Evolutionary conservation across 2,888 invertebrate species (phyloP).

Genomic region (Yponomeuta plumbellus): DNA sequence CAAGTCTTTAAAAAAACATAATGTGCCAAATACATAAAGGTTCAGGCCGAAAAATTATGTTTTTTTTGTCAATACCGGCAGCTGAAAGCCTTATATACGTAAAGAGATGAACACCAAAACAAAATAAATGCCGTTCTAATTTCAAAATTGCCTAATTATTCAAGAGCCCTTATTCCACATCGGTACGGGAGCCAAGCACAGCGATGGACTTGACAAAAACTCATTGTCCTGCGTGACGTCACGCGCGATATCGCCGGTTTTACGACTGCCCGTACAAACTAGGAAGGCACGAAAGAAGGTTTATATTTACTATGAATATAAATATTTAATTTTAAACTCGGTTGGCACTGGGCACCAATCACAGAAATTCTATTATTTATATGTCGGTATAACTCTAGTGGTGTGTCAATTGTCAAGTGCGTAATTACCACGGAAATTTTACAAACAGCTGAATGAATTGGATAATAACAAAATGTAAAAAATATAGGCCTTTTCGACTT

Average conservation of each 20-base stretch:
- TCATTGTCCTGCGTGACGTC: slow-evolving; percentile 50
- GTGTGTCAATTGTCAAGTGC: no score
- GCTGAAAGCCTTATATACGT: neutral
- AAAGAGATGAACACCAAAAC: neutral
- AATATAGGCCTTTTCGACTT: no score
- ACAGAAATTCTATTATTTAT: no score
- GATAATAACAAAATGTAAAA: no score
- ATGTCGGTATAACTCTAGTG: no score
- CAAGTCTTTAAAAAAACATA: neutral
- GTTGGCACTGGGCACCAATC: no score
- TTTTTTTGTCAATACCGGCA: neutral
- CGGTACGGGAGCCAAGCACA: slow-evolving; percentile 12
- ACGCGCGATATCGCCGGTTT: slow-evolving; percentile 51
- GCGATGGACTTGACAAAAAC: slow-evolving; percentile 44
- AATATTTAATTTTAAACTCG: no score
- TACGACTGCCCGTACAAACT: slow-evolving; percentile 45
- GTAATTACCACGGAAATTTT: no score
- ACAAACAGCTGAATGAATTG: no score
- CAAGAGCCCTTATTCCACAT: slow-evolving; percentile 14
- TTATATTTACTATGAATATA: no score
- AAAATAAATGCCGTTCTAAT: neutral
- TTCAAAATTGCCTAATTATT: slow-evolving; percentile 11
- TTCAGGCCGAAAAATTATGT: neutral
- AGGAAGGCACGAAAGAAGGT: neutral
- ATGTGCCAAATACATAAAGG: neutral